Evolutionary conservation across 37 sponge, comb jelly and placozoan species (phyloP).

Genomic region (Axinella damicornis): DNA sequence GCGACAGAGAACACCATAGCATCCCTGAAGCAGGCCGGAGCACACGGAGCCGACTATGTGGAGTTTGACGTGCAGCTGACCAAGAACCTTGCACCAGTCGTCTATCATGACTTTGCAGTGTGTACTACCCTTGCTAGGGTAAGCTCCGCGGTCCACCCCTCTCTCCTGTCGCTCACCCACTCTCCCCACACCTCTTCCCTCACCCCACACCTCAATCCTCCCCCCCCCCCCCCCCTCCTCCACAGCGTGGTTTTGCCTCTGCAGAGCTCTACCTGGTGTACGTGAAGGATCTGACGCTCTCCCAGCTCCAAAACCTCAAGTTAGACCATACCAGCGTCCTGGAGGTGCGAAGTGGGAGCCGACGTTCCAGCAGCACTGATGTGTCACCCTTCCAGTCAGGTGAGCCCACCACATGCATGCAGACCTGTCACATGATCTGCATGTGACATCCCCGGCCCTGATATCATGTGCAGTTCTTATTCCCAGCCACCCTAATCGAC

Average conservation of each 20-base stretch:
- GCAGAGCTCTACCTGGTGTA: constrained; percentile 27
- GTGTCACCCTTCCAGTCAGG: background rate
- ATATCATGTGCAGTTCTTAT: too few species aligned
- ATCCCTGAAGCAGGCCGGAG: constrained; percentile 28
- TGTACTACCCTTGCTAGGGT: constrained; percentile 16
- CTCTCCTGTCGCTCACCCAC: too few species aligned
- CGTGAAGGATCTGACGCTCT: constrained; percentile 42
- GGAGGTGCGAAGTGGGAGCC: background rate
- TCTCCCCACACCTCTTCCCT: background rate
- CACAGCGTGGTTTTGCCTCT: constrained; percentile 1
- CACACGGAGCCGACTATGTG: constrained; percentile 50
- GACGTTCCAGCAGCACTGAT: background rate
- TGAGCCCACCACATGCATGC: background rate
- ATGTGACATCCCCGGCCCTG: too few species aligned
- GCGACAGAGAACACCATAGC: constrained; percentile 55
- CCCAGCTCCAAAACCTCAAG: constrained; percentile 27
- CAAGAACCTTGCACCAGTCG: constrained; percentile 39
- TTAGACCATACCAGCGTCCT: constrained; percentile 21
- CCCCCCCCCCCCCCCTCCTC: too few species aligned
- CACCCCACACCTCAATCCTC: background rate
- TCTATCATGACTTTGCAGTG: constrained; percentile 59
- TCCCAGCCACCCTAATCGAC: too few species aligned
- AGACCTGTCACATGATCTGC: too few species aligned
- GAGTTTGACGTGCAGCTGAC: constrained; percentile 74
- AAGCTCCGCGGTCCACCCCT: background rate